Evolutionary conservation across 2,888 invertebrate genomes (phyloP).

Genomic region (Acheta domesticus): DNA sequence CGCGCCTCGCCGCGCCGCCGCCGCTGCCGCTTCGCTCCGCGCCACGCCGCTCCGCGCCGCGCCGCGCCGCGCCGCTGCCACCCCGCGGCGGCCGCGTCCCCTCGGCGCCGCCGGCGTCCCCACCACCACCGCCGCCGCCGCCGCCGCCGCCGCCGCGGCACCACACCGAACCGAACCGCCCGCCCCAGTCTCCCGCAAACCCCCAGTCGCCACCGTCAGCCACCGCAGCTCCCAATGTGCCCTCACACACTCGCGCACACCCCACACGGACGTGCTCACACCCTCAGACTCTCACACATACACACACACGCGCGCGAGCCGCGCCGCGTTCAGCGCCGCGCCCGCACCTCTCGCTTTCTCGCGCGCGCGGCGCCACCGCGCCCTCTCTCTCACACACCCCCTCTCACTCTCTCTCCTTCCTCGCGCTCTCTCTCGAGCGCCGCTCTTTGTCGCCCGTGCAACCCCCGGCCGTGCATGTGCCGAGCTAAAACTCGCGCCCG

Average conservation of each 20-base stretch:
- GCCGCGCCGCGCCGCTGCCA: conserved; percentile 29
- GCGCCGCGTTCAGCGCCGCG: neutral
- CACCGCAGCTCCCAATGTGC: conserved; percentile 31
- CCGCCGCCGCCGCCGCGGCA: conserved; percentile 31
- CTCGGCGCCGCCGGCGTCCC: neutral
- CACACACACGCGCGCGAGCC: neutral
- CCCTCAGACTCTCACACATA: neutral
- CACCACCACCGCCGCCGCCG: neutral
- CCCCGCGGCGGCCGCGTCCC: neutral
- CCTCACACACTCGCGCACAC: conserved; percentile 29
- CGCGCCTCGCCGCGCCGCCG: neutral
- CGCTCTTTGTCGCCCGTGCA: no score
- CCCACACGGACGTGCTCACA: conserved; percentile 18
- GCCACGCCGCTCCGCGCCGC: conserved; percentile 27
- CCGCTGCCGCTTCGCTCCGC: conserved; percentile 31
- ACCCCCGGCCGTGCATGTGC: neutral
- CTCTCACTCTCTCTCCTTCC: neutral
- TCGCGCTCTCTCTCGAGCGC: no score
- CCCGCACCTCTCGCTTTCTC: conserved; percentile 11
- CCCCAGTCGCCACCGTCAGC: conserved; percentile 30
- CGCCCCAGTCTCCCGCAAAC: conserved; percentile 30
- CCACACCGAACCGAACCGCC: conserved; percentile 28
- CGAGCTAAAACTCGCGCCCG: conserved; percentile 30
- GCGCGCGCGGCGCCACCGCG: neutral
- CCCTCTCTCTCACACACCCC: neutral